Evolutionary conservation across 2,113 vertebrate species (phyloP).

Genomic region (Girardinichthys multiradiatus): DNA sequence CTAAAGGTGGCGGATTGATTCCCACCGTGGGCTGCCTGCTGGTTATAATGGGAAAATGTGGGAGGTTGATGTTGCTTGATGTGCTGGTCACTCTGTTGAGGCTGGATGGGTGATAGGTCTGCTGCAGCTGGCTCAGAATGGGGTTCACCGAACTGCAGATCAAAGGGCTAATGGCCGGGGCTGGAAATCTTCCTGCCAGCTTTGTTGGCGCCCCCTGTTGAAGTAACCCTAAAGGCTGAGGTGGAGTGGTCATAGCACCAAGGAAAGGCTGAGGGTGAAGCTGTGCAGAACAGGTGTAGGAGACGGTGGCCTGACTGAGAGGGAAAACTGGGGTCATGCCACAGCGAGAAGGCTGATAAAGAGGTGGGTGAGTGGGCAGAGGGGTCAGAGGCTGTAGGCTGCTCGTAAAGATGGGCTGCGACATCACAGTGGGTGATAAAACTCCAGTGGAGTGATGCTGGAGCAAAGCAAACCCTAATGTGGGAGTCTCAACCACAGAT

Average conservation of each 20-base stretch:
- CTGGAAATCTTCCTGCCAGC: constrained; percentile 58
- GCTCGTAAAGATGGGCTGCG: constrained; percentile 77
- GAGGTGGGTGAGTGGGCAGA: constrained; percentile 66
- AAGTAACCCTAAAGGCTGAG: constrained; percentile 62
- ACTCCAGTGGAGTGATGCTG: constrained; percentile 42
- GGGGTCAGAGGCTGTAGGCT: constrained; percentile 82
- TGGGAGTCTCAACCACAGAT: constrained; percentile 69
- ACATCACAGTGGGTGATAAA: constrained; percentile 33
- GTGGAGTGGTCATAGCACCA: constrained; percentile 60
- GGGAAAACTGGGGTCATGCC: constrained; percentile 60
- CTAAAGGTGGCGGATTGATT: constrained; percentile 74
- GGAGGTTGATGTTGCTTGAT: constrained; percentile 74
- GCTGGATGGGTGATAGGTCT: constrained; percentile 70
- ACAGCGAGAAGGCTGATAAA: constrained; percentile 70
- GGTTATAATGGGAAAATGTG: constrained; percentile 77
- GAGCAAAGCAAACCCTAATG: constrained; percentile 65
- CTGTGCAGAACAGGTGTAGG: constrained; percentile 75
- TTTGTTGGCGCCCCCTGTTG: constrained; percentile 70
- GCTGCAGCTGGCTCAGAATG: constrained; percentile 85
- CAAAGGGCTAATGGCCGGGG: constrained; percentile 77
- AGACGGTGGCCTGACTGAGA: constrained; percentile 65
- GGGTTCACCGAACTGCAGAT: constrained; percentile 81
- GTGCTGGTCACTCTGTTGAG: constrained; percentile 73
- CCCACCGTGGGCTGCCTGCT: constrained; percentile 79
- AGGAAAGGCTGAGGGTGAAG: constrained; percentile 74